Percentiles rank a stretch among this genome's conserved stretches.
These are phyloP conservation scores for Threskiornis aethiopicus DNA, from an alignment of 2,797 vertebrate species.

Conservation along the genomic window DNA sequence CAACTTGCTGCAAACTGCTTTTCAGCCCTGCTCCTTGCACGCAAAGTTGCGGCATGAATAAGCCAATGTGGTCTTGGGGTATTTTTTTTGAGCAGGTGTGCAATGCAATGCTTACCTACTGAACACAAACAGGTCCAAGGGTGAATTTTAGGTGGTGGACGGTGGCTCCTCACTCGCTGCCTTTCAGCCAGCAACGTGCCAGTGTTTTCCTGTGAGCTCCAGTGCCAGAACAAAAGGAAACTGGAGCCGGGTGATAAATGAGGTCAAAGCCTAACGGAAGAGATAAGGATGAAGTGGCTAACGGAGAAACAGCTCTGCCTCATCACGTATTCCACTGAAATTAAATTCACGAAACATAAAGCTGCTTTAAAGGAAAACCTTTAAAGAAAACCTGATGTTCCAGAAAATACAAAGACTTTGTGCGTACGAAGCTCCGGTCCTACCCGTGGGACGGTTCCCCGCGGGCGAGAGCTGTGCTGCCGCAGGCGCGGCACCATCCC, in stretches of 20 bases:
- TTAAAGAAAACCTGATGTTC: not conserved
- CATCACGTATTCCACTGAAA: not conserved
- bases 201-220: not conserved
- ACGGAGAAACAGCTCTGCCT: not conserved
- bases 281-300: not conserved
- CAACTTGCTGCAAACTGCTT: not conserved
- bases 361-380: not conserved
- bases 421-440: not conserved
- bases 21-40: not conserved
- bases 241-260: not conserved
- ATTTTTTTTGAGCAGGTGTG: not conserved
- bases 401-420: not conserved
- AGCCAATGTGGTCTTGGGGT: rapidly evolving
- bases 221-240: not conserved
- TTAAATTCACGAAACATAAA: not conserved
- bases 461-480: not conserved
- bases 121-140: not conserved
- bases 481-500: not conserved
- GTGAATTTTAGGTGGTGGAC: not conserved
- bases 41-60: rapidly evolving
- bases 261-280: not conserved
- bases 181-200: not conserved
- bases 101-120: rapidly evolving
- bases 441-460: not conserved
- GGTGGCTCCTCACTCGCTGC: not conserved